These are phyloP conservation scores for Hestina assimilis DNA, from an alignment of 1,140 invertebrate species.

Conservation along the genomic window DNA sequence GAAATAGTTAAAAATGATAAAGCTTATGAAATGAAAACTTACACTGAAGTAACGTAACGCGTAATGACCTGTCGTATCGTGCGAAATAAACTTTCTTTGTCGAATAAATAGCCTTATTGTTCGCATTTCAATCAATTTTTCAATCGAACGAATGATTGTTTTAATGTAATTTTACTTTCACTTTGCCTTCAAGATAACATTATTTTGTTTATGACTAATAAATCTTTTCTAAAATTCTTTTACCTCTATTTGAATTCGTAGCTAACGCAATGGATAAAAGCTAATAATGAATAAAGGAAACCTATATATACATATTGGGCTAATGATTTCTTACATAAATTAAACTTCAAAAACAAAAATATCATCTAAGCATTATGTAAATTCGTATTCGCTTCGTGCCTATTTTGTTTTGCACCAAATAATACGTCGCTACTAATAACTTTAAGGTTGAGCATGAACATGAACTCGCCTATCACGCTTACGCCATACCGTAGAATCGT, in stretches of 20 bases:
- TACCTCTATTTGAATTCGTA: too few relatives aligned
- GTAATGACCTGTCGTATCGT: slow-evolving; percentile 6
- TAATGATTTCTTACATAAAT: too few relatives aligned
- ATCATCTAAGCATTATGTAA: too few relatives aligned
- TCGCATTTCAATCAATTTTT: slow-evolving; percentile 22
- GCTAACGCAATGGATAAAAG: too few relatives aligned
- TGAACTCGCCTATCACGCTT: slow-evolving; percentile 12
- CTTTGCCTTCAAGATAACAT: neutral
- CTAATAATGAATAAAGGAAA: too few relatives aligned
- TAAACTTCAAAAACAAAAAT: too few relatives aligned
- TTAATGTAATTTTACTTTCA: slow-evolving; percentile 25
- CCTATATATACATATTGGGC: too few relatives aligned
- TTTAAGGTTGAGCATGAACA: slow-evolving; percentile 2
- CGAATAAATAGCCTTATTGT: slow-evolving; percentile 16
- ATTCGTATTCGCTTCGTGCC: too few relatives aligned
- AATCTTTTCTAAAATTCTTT: too few relatives aligned
- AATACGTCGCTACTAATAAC: neutral
- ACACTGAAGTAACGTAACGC: neutral
- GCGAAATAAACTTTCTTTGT: slow-evolving; percentile 19
- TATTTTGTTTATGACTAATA: slow-evolving; percentile 3
- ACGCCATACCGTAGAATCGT: slow-evolving; percentile 26
- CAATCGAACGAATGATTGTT: slow-evolving; percentile 11
- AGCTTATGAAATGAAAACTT: neutral
- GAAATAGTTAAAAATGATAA: too few relatives aligned
- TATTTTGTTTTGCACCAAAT: neutral